Evolutionary conservation across 2,888 invertebrate species (phyloP), one percentile per base, ranked within the genome.

Genomic region (Physocephala rufipes): DNA sequence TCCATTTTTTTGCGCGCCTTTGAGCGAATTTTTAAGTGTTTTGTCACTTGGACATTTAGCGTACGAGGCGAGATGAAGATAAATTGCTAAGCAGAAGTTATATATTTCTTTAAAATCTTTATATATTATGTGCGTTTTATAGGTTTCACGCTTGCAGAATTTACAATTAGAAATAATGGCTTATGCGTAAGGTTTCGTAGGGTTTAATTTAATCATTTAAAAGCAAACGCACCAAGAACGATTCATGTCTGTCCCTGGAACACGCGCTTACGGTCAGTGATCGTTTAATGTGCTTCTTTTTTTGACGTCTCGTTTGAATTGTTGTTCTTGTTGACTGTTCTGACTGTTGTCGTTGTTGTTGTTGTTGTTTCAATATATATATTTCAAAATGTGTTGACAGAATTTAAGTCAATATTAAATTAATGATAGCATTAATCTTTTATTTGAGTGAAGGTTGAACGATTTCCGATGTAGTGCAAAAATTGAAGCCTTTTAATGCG

Each of bases 11-110:
- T 53, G 19, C 49, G 49, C 19, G 15, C 16, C 16, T 19, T 49
- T 36, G 9, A 36, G 36, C 36, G 9, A 19, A 19, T 49, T 49
- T 5, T 12, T n/a, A 3, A 2, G 5, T 2, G 2, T 49, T 49
- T 49, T 19, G 7, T 49, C 2, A 45, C 15, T 45, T 45, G 4
- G 19, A 12, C 16, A 49, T 58, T 58, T 28, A 28, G 7, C 0
- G 49, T 36, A 19, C 36, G 49, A 49, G 51, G 49, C 24, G 68
- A 68, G 68, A 68, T 68, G 28, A 68, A 62, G 68, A 68, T 62
- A 68, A 51, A 68, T 68, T 51, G 61, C 30, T 30, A 43, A 62
- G 36, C 62, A 67, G 49, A 16, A 68, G 62, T 62, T 30, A 68
- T 68, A 68, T 62, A 68, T 68, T 67, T 43, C 24, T 59, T 58